phyloP scores from a whole-genome alignment of 2,888 invertebrate genomes.

The Drosophila limbata region DNA sequence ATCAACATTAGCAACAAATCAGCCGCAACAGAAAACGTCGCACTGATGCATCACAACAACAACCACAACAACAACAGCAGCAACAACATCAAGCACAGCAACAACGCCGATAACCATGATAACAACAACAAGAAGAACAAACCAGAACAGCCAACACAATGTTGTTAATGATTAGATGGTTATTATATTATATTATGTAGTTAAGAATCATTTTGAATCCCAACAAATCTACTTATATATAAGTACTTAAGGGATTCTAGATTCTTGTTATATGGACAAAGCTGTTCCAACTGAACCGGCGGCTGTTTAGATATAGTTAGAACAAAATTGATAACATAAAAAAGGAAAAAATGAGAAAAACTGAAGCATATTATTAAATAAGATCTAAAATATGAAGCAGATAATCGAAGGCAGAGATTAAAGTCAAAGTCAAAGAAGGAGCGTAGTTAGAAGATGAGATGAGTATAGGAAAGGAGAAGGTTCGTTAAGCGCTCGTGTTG shows the following conservation, averaged over 20 bases:
- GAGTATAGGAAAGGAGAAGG: conserved; percentile 26
- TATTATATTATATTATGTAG: conserved; percentile 17
- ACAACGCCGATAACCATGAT: conserved; percentile 2
- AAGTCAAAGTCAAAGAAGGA: background rate
- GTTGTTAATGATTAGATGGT: conserved; percentile 35
- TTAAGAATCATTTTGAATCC: conserved; percentile 11
- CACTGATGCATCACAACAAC: conserved; percentile 63
- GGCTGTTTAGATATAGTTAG: conserved; percentile 79
- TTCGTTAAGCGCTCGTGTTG: conserved; percentile 75
- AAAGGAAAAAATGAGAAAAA: background rate
- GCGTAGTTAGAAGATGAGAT: background rate
- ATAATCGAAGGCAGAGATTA: conserved; percentile 4
- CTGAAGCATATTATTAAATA: conserved; percentile 38
- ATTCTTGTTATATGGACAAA: conserved; percentile 23
- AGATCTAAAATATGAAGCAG: conserved; percentile 35
- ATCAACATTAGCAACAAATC: conserved; percentile 69
- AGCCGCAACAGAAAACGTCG: conserved; percentile 68
- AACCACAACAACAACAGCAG: conserved; percentile 3
- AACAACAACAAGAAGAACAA: conserved; percentile 10
- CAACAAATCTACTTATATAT: conserved; percentile 3
- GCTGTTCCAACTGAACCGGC: conserved; percentile 42
- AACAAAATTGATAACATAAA: conserved; percentile 65
- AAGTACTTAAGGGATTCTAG: conserved; percentile 21
- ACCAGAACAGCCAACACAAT: conserved; percentile 21
- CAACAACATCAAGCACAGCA: conserved; percentile 18